Evolutionary conservation across 2,797 vertebrate genomes (phyloP).

Genomic region (Tarsius wallacei): DNA sequence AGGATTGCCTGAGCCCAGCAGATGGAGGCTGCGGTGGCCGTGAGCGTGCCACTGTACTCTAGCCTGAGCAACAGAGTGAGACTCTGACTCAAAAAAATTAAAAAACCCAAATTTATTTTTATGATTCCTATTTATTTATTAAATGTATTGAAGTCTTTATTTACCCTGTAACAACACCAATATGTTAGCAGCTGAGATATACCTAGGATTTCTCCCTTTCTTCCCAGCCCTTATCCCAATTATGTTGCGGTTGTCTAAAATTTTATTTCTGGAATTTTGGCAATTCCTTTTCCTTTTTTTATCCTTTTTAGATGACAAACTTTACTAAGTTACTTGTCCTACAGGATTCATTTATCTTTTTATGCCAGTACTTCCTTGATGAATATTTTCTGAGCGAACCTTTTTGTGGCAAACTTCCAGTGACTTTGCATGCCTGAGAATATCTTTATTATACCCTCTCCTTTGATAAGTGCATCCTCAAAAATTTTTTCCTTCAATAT

Average conservation of each 20-base stretch:
- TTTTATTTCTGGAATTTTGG: slow-evolving; percentile 48
- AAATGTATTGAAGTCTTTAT: neutral
- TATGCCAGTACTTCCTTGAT: neutral
- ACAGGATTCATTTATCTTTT: neutral
- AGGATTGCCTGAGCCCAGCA: too few species aligned
- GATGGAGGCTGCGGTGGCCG: too few species aligned
- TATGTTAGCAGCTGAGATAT: neutral
- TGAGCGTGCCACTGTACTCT: too few species aligned
- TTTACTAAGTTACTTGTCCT: neutral
- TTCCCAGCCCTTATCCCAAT: neutral
- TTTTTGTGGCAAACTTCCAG: neutral
- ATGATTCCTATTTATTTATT: neutral
- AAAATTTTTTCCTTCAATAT: neutral
- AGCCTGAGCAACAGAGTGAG: too few species aligned
- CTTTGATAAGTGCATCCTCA: neutral
- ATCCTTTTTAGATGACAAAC: neutral
- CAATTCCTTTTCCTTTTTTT: neutral
- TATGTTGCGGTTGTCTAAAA: neutral
- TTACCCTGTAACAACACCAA: neutral
- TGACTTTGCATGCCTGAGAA: neutral
- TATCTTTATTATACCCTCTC: neutral
- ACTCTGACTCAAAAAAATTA: too few species aligned
- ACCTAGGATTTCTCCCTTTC: neutral
- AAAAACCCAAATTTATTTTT: neutral
- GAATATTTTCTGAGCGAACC: slow-evolving; percentile 18